Evolutionary conservation across 2,113 vertebrate genomes (phyloP), one percentile per base, ranked within the genome.

Genomic region (Anthoscopus minutus): DNA sequence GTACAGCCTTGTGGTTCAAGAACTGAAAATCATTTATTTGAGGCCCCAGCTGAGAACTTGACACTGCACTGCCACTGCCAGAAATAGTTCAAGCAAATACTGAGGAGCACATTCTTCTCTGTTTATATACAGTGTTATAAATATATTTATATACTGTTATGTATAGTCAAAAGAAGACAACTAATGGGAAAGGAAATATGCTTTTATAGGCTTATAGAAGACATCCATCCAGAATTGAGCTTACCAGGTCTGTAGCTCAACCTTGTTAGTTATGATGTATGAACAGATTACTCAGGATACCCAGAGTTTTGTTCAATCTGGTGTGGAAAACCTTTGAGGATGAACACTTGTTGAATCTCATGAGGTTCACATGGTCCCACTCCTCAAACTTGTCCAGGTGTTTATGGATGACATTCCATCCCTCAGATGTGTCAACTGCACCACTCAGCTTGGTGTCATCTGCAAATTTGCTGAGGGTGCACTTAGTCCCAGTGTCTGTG

Each of bases 181-280:
- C 30, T 37, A 64, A 50, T 37, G 40, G 37, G 22, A 76, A 50
- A 77, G 14, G 11, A 30, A 72, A 60, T 57, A 77, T 3, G 3
- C 17, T 58, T 64, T 80, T 80, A n/a, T 47, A 58, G 23, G 23
- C 10, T 69, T 12, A 30, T 6, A 64, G 14, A 19, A 24, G 23
- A 13, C 15, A 37, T n/a, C 19, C 0, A 4, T 40, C 21, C 51
- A 37, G 25, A 81, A 78, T 11, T 5, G 13, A 73, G 7, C 5
- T 85, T n/a, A n/a, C 4, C 11, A 73, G 15, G 38, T 48, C 38
- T 89, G 17, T 25, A 48, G 21, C 4, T 57, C 58, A 53, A 38
- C 2, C 3, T 89, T 5, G 1, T 72, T 50, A 51, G 6, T 24
- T 60, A 14, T 13, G 4, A 57, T 0, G 0, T 21, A 38, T 42